phyloP scores from a whole-genome alignment of 2,113 vertebrate species.

The Sorex fumeus region DNA sequence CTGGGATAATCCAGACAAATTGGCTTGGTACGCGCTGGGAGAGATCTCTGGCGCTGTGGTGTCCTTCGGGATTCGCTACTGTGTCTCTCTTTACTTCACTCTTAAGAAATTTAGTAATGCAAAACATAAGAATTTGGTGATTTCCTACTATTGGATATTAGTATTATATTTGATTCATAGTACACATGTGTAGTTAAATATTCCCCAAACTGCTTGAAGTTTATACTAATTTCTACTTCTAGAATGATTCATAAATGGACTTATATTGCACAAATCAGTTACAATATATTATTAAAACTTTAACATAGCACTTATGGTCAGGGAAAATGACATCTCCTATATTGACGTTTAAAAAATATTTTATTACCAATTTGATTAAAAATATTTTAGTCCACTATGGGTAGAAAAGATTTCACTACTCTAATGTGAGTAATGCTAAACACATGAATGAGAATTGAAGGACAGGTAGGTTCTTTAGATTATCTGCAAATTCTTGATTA shows the following conservation, averaged over 20 bases:
- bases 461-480: too few relatives aligned
- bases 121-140: too few relatives aligned
- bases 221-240: constrained; percentile 40
- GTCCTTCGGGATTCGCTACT: too few relatives aligned
- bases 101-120: not conserved
- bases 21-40: too few relatives aligned
- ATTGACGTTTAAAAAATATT: not conserved
- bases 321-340: not conserved
- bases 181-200: not conserved
- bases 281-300: not conserved
- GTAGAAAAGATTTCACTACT: too few relatives aligned
- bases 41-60: too few relatives aligned
- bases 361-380: constrained; percentile 11
- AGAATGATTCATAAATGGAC: not conserved
- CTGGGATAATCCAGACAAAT: too few relatives aligned
- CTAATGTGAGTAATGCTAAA: too few relatives aligned
- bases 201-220: not conserved
- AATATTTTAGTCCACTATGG: not conserved
- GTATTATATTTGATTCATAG: not conserved
- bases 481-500: too few relatives aligned
- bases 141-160: too few relatives aligned
- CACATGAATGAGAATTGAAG: too few relatives aligned
- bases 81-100: not conserved
- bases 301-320: not conserved
- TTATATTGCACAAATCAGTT: not conserved